phyloP scores from a whole-genome alignment of 2,888 invertebrate species.

The Zygaena filipendulae region DNA sequence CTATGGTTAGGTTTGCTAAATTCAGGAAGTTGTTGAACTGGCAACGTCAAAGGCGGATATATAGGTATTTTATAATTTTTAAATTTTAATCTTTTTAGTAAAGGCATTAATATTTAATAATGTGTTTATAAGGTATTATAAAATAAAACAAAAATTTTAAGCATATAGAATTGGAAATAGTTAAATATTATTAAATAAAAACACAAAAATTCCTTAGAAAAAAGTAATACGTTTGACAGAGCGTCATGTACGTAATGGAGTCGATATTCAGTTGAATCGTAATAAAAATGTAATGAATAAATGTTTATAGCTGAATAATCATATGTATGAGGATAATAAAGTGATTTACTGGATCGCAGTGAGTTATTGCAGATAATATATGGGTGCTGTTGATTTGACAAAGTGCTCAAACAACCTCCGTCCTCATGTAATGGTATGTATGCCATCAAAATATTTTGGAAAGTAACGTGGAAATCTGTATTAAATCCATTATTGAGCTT shows the following conservation, averaged over 20 bases:
- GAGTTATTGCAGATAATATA: slow-evolving; percentile 35
- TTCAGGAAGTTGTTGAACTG: slow-evolving; percentile 62
- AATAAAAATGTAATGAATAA: no score
- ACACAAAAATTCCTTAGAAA: slow-evolving; percentile 45
- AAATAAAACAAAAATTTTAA: no score
- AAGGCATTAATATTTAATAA: no score
- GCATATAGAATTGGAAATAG: no score
- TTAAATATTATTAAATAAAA: no score
- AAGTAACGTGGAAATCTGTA: slow-evolving; percentile 44
- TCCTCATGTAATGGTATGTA: slow-evolving; percentile 55
- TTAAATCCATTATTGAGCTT: slow-evolving; percentile 18
- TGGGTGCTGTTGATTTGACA: slow-evolving; percentile 36
- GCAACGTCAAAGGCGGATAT: slow-evolving; percentile 50
- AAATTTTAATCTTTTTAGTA: no score
- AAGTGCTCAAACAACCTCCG: slow-evolving; percentile 47
- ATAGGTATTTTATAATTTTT: no score
- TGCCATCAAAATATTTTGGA: slow-evolving; percentile 71
- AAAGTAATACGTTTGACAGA: slow-evolving; percentile 54
- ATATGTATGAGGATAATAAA: no score
- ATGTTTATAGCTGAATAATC: no score
- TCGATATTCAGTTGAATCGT: slow-evolving; percentile 56
- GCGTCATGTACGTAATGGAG: slow-evolving; percentile 77
- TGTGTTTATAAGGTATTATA: no score
- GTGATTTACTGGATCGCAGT: slow-evolving; percentile 45
- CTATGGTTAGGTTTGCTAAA: slow-evolving; percentile 47